A percentile compares a stretch with the other conserved stretches of the same genome.
These are phyloP conservation scores for Brachyhypopomus gauderio DNA, from an alignment of 2,113 vertebrate species.

Conservation along the genomic window DNA sequence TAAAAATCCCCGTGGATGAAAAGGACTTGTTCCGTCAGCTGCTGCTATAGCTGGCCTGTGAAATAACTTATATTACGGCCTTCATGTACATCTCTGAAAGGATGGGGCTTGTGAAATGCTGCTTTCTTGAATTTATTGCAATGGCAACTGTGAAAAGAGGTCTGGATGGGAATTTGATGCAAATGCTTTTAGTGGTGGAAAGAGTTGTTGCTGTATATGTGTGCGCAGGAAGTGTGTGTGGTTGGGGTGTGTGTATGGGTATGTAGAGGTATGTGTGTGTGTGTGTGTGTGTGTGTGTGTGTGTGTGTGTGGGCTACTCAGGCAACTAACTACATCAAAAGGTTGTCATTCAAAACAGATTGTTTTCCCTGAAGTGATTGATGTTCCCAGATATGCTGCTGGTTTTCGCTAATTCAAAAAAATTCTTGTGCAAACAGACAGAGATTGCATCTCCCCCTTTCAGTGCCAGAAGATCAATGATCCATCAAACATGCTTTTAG, in stretches of 20 bases:
- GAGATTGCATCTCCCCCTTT: conserved; percentile 22
- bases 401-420: conserved; percentile 44
- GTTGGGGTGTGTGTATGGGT: background rate
- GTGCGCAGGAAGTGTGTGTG: conserved; percentile 2
- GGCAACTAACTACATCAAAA: conserved; percentile 19
- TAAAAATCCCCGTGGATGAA: too few relatives aligned
- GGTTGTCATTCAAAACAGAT: conserved; percentile 38
- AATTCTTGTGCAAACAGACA: background rate
- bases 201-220: background rate
- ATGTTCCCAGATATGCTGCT: conserved; percentile 37
- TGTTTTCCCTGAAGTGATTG: conserved; percentile 18
- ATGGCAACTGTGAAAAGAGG: conserved; percentile 9
- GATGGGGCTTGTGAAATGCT: conserved; percentile 7
- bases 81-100: too few relatives aligned
- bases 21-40: too few relatives aligned
- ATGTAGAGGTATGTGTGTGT: conserved; percentile 1
- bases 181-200: conserved; percentile 8
- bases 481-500: conserved; percentile 30
- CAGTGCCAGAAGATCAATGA: conserved; percentile 35
- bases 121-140: conserved; percentile 20
- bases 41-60: too few relatives aligned
- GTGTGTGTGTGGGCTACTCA: background rate
- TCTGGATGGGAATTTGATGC: conserved; percentile 32
- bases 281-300: conserved; percentile 4
- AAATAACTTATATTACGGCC: background rate